Conservation (phyloP, 2,888 invertebrate species). For the Ochropleura plecta region DNA sequence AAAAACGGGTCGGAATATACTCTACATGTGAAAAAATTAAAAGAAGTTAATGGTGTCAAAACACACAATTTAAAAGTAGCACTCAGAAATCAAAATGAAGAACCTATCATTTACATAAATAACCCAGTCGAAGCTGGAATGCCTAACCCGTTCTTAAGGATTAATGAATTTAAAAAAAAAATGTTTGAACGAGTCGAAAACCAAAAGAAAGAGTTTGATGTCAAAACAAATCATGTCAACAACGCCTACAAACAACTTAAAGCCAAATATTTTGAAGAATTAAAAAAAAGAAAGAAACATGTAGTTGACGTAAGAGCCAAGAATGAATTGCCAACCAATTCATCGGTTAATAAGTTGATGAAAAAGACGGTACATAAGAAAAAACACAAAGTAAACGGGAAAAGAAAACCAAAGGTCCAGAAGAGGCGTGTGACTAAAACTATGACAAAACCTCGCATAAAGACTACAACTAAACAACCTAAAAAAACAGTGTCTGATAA, state of each 20-base stretch:
- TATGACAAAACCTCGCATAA: background rate
- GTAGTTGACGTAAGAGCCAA: background rate
- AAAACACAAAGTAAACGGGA: background rate
- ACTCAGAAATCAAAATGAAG: conserved; percentile 60
- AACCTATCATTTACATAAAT: conserved; percentile 79
- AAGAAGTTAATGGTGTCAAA: conserved; percentile 83
- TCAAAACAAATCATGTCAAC: conserved; percentile 1
- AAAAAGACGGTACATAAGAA: background rate
- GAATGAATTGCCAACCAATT: background rate
- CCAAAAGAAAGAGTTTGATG: conserved; percentile 63
- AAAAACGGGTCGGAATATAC: conserved; percentile 71
- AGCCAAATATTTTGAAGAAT: conserved; percentile 20
- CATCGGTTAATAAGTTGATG: background rate
- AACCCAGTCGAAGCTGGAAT: conserved; percentile 84
- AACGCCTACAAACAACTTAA: conserved; percentile 9
- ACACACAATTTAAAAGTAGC: conserved; percentile 79
- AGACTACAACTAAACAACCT: background rate
- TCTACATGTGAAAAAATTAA: conserved; percentile 80
- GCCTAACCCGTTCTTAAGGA: conserved; percentile 78
- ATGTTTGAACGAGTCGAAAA: conserved; percentile 67
- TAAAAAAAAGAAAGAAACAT: background rate
- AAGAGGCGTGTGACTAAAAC: background rate
- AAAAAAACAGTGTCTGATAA: background rate
- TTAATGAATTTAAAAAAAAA: conserved; percentile 78
- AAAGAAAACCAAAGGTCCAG: conserved; percentile 2